Percentiles rank a stretch among this genome's conserved stretches.
These are phyloP conservation scores for Rhodinocichla rosea DNA, from an alignment of 2,113 vertebrate species.

Conservation along the genomic window DNA sequence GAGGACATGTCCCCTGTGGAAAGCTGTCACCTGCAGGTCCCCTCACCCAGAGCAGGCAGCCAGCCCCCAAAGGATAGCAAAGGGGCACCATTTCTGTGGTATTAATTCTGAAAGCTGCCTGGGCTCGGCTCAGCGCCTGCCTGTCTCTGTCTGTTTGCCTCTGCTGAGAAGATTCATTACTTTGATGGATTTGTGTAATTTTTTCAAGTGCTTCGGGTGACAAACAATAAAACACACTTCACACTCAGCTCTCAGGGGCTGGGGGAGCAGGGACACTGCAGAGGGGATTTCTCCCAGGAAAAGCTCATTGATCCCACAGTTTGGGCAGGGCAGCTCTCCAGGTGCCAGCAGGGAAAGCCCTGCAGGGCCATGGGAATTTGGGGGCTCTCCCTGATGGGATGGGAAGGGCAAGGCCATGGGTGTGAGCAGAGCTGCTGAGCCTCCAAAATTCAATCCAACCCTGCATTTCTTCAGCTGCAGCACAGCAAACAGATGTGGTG, in stretches of 20 bases:
- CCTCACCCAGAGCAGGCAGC: neutral
- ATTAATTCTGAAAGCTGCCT: conserved; percentile 56
- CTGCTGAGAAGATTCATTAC: conserved; percentile 66
- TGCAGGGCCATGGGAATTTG: neutral
- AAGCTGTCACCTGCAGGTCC: neutral
- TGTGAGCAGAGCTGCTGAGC: neutral
- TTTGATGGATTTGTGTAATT: conserved; percentile 74
- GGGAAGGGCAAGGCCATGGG: neutral
- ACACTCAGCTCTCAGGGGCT: neutral
- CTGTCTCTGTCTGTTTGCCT: conserved; percentile 64
- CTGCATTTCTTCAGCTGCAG: neutral
- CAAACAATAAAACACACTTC: conserved; percentile 54
- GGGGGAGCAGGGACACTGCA: neutral
- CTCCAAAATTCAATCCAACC: neutral
- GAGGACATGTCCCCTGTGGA: neutral
- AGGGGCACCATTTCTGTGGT: conserved; percentile 29
- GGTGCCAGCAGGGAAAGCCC: neutral
- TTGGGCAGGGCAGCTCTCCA: accelerated
- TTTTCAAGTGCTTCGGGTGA: conserved; percentile 67
- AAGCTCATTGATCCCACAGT: neutral
- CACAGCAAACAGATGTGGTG: neutral
- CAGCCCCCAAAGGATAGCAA: neutral
- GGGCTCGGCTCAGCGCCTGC: conserved; percentile 31
- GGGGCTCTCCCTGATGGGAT: neutral
- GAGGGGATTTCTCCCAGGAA: neutral